Percentiles rank a stretch among this genome's conserved stretches.
Evolutionary conservation across 1,140 invertebrate species (phyloP).

Genomic region (Bilobella aurantiaca): DNA sequence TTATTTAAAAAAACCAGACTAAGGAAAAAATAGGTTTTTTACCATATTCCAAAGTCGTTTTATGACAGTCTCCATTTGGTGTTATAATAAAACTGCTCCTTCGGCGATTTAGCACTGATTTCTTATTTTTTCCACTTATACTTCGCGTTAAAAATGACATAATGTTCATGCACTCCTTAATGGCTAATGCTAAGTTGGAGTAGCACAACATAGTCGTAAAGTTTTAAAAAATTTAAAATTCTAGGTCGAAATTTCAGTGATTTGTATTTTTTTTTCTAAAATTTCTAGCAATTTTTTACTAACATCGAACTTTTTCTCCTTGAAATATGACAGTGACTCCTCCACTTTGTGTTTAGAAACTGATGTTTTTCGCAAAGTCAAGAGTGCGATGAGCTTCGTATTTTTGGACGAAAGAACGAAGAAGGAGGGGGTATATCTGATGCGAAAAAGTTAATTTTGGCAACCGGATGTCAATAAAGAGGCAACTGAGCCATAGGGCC

Average conservation of each 20-base stretch:
- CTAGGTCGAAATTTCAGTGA: no score
- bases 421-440: background rate
- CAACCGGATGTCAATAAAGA: constrained; percentile 1
- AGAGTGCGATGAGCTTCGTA: background rate
- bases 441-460: background rate
- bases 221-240: no score
- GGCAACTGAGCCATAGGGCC: no score
- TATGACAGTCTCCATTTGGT: background rate
- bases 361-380: background rate
- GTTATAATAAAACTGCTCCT: background rate
- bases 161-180: background rate
- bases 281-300: no score
- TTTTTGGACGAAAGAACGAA: background rate
- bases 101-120: background rate
- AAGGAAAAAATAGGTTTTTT: no score
- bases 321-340: no score
- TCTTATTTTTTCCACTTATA: background rate
- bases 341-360: no score
- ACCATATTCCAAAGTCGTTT: background rate
- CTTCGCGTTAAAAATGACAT: background rate
- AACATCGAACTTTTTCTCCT: no score
- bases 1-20: no score
- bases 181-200: background rate
- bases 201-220: no score
- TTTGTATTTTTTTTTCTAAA: no score